Percentiles rank a stretch among this genome's conserved stretches.
These are phyloP conservation scores for Miichthys miiuy DNA, from an alignment of 2,797 vertebrate species.

Conservation along the genomic window DNA sequence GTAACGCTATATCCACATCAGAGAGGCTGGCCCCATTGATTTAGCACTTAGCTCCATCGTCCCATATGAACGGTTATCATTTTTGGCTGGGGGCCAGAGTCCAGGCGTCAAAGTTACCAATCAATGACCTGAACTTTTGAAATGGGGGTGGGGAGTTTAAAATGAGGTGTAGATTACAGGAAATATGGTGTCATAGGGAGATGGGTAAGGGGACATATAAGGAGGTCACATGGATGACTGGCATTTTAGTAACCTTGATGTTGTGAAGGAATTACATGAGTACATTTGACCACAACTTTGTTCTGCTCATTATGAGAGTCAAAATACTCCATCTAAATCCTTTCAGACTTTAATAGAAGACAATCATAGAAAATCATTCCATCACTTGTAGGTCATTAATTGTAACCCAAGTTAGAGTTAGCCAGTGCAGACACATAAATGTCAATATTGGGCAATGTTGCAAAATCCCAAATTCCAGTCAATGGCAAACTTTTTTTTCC, in stretches of 20 bases:
- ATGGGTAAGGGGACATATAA: not conserved
- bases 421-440: no score
- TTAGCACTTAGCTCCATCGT: constrained; percentile 87
- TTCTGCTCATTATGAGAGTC: not conserved
- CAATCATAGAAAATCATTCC: not conserved
- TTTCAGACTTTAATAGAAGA: not conserved
- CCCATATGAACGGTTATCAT: constrained; percentile 88
- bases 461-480: not conserved
- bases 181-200: constrained; percentile 50
- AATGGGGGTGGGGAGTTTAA: constrained; percentile 54
- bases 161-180: constrained; percentile 62
- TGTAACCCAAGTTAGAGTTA: not conserved
- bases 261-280: not conserved
- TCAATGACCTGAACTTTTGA: constrained; percentile 83
- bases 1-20: constrained; percentile 86
- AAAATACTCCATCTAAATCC: not conserved
- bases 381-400: not conserved
- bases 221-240: not conserved
- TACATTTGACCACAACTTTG: not conserved
- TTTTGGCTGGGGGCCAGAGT: constrained; percentile 78
- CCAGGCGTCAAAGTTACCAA: constrained; percentile 83
- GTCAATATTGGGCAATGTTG: not conserved
- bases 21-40: constrained; percentile 85
- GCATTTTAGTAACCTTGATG: no score
- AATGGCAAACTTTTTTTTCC: not conserved